Evolutionary conservation across 2,797 vertebrate species (phyloP).

Genomic region (Hydrolagus colliei): DNA sequence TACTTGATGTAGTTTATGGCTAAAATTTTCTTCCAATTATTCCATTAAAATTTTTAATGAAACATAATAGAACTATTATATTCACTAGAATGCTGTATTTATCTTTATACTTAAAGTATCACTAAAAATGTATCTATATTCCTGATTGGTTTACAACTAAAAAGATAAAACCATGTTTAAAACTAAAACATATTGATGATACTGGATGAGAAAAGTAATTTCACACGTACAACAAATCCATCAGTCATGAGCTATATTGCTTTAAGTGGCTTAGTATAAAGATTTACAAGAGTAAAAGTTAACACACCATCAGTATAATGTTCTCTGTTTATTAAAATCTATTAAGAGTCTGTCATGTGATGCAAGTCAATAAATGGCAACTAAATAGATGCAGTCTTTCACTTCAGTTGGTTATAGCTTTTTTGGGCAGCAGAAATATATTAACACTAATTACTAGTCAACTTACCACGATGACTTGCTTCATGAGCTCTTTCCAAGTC

Average conservation of each 20-base stretch:
- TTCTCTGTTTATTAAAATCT: no score
- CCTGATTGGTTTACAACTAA: no score
- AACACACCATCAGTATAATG: background rate
- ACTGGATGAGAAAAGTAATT: background rate
- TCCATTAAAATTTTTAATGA: no score
- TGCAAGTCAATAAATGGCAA: background rate
- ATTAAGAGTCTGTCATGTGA: background rate
- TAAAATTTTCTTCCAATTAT: no score
- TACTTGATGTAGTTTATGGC: background rate
- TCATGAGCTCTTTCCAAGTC: conserved; percentile 74
- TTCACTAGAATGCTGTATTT: no score
- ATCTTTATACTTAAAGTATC: no score
- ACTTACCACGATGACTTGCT: conserved; percentile 60
- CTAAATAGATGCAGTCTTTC: background rate
- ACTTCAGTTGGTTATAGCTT: background rate
- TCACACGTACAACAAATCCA: background rate
- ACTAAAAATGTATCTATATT: no score
- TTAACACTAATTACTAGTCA: conserved; percentile 11
- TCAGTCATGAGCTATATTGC: background rate
- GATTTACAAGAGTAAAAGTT: background rate
- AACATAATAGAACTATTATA: no score
- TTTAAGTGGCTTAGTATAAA: background rate
- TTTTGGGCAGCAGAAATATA: background rate
- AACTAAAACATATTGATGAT: background rate
- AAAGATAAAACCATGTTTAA: no score